These are phyloP conservation scores for Folsomia candida DNA, from an alignment of 2,888 invertebrate species.

Conservation along the genomic window DNA sequence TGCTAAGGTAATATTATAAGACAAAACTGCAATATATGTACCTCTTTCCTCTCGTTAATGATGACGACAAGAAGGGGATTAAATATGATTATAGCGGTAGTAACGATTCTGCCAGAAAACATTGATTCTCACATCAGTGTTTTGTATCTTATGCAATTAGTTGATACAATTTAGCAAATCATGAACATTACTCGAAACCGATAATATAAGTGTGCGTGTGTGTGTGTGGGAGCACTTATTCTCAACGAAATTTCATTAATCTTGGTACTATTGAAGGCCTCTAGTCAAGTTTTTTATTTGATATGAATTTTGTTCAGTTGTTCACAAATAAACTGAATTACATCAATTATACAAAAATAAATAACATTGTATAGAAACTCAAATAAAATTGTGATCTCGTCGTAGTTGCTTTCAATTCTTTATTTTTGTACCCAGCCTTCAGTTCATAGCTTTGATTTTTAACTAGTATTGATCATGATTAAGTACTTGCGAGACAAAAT, in stretches of 20 bases:
- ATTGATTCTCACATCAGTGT: neutral
- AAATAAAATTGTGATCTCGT: slow-evolving; percentile 22
- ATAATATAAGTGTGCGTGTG: too few relatives aligned
- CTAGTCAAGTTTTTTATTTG: slow-evolving; percentile 2
- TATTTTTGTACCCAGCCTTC: too few relatives aligned
- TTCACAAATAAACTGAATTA: neutral
- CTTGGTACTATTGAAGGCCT: slow-evolving; percentile 15
- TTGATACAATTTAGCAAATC: too few relatives aligned
- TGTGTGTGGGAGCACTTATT: too few relatives aligned
- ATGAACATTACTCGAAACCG: too few relatives aligned
- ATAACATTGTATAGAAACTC: slow-evolving; percentile 15
- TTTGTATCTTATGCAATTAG: slow-evolving; percentile 14
- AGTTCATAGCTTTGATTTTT: too few relatives aligned
- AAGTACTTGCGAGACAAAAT: too few relatives aligned
- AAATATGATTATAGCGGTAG: neutral
- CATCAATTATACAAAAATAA: neutral
- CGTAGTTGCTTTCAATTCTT: neutral
- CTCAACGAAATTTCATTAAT: slow-evolving; percentile 13
- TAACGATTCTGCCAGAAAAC: neutral
- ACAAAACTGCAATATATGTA: slow-evolving; percentile 21
- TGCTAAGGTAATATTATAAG: slow-evolving; percentile 1
- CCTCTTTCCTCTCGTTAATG: slow-evolving; percentile 13
- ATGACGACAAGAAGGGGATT: neutral
- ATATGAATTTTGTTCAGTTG: neutral
- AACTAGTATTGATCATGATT: too few relatives aligned